Conservation (phyloP, 2,797 vertebrate species). For the Pseudochaenichthys georgianus region DNA sequence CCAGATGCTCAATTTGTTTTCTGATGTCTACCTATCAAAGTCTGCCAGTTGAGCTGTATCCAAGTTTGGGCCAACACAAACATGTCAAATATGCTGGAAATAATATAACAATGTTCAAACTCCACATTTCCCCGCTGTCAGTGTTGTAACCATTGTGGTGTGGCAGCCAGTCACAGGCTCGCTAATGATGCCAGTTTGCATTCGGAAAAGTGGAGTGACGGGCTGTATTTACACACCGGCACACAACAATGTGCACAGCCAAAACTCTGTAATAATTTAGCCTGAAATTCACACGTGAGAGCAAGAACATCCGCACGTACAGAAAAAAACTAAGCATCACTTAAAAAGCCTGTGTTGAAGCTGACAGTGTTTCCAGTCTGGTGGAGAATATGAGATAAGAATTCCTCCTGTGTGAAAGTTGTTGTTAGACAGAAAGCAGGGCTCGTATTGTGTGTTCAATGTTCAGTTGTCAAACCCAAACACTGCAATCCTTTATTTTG, state of each 20-base stretch:
- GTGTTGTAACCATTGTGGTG: slow-evolving; percentile 17
- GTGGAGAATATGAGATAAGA: slow-evolving; percentile 21
- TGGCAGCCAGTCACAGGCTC: slow-evolving; percentile 44
- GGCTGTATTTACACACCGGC: slow-evolving; percentile 7
- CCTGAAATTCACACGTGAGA: not conserved
- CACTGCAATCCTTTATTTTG: slow-evolving; percentile 17
- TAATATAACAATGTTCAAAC: slow-evolving; percentile 45
- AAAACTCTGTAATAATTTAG: slow-evolving; percentile 6
- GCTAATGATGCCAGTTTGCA: slow-evolving; percentile 62
- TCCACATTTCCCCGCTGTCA: slow-evolving; percentile 45
- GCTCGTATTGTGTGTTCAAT: slow-evolving; percentile 2
- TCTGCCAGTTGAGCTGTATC: slow-evolving; percentile 49
- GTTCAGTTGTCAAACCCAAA: slow-evolving; percentile 34
- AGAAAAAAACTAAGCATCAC: slow-evolving; percentile 4
- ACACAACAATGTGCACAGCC: not conserved
- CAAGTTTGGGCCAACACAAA: slow-evolving; percentile 34
- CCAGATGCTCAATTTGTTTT: slow-evolving; percentile 47
- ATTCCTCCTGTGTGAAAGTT: not conserved
- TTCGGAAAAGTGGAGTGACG: slow-evolving; percentile 43
- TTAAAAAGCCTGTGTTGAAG: slow-evolving; percentile 16
- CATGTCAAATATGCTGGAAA: slow-evolving; percentile 55
- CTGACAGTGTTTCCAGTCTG: slow-evolving; percentile 45
- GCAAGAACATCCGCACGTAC: not conserved
- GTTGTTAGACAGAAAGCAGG: slow-evolving; percentile 10
- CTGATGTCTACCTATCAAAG: slow-evolving; percentile 18